Conservation (phyloP, 53 echinoderm and acorn worm genomes). For the Paracentrotus lividus region DNA sequence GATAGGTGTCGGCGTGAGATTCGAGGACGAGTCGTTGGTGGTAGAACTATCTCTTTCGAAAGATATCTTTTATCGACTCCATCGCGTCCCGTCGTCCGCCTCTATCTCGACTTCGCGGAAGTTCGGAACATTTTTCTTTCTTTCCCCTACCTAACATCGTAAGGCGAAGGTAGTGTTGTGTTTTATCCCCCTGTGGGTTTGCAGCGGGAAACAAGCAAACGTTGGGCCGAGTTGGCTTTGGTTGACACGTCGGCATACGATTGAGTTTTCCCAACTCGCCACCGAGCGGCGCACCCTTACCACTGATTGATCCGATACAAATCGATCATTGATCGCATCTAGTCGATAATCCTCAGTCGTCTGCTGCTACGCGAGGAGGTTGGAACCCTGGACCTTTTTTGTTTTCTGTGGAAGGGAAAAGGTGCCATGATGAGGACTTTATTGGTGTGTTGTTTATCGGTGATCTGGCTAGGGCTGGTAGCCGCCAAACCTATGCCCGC, state of each 20-base stretch:
- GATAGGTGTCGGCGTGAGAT: background rate
- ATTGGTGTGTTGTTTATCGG: conserved; percentile 21
- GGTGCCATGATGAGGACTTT: conserved; percentile 52
- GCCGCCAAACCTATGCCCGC: conserved; percentile 40
- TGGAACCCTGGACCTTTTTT: background rate
- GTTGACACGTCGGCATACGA: conserved; percentile 35
- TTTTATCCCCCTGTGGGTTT: conserved; percentile 22
- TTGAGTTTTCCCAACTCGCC: background rate
- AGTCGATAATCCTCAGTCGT: background rate
- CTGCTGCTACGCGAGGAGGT: background rate
- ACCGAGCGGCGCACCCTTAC: background rate
- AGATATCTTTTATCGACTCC: background rate
- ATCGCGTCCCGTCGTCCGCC: background rate
- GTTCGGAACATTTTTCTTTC: background rate
- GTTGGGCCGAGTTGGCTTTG: background rate
- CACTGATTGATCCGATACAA: conserved; percentile 9
- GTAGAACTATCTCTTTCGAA: conserved; percentile 2
- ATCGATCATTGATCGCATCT: background rate
- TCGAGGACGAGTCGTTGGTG: conserved; percentile 23
- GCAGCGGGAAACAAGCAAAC: background rate
- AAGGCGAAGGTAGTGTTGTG: background rate
- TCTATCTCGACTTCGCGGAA: conserved; percentile 39
- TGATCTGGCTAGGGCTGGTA: conserved; percentile 9
- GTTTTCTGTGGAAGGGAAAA: background rate
- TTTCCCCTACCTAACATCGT: background rate